Percentiles rank a stretch among this genome's conserved stretches.
Evolutionary conservation across 1,140 invertebrate species (phyloP).

Genomic region (Eciton burchellii): DNA sequence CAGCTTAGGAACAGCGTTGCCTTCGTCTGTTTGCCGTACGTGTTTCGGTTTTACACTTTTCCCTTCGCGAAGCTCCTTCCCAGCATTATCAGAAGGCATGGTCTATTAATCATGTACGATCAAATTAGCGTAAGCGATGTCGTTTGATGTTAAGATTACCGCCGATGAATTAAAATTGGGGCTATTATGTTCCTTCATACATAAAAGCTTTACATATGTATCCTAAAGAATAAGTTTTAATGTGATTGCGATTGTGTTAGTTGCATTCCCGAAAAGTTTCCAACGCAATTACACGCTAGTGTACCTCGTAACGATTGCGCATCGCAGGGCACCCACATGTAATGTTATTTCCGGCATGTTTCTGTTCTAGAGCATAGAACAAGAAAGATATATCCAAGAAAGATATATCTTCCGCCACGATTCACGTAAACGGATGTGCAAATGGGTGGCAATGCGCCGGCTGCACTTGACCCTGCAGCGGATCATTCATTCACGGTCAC

Average conservation of each 20-base stretch:
- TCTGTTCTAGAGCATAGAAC: too few relatives aligned
- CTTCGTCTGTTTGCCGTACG: not conserved
- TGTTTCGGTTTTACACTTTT: not conserved
- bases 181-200: not conserved
- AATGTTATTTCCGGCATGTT: conserved; percentile 3
- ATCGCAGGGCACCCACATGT: not conserved
- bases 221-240: conserved; percentile 31
- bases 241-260: conserved; percentile 12
- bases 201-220: not conserved
- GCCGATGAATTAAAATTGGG: not conserved
- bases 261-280: conserved; percentile 1
- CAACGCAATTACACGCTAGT: conserved; percentile 35
- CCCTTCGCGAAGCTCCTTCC: not conserved
- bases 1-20: not conserved
- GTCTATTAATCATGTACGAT: not conserved
- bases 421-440: conserved; percentile 1
- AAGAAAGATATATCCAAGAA: not conserved
- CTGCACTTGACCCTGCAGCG: conserved; percentile 78
- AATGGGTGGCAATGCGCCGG: conserved; percentile 72
- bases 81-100: not conserved
- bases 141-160: not conserved
- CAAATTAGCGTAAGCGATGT: not conserved
- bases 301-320: conserved; percentile 2
- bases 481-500: conserved; percentile 55
- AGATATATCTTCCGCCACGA: not conserved